Percentiles rank a stretch among this genome's conserved stretches.
phyloP scores from a whole-genome alignment of 2,888 invertebrate species.

The Diarsia brunnea region DNA sequence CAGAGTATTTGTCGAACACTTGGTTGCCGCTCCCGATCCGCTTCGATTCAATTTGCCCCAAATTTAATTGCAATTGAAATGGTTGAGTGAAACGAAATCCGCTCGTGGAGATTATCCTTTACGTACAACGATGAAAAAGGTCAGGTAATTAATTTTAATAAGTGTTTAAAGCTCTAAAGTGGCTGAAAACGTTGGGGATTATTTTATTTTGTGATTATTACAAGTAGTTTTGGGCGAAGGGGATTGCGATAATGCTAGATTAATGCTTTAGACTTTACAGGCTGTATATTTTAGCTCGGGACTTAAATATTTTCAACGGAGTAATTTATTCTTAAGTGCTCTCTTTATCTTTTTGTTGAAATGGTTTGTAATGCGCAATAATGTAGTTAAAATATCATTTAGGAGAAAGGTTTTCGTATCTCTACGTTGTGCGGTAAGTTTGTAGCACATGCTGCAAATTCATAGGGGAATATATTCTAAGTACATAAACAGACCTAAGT shows the following conservation, averaged over 20 bases:
- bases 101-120: constrained; percentile 81
- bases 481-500: not conserved
- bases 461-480: not conserved
- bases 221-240: constrained; percentile 29
- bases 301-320: constrained; percentile 28
- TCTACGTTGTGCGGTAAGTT: not conserved
- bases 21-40: constrained; percentile 81
- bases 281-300: constrained; percentile 26
- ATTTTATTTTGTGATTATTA: constrained; percentile 46
- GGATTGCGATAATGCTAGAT: constrained; percentile 29
- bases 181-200: constrained; percentile 45
- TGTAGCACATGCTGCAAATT: constrained; percentile 2
- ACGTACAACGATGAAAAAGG: constrained; percentile 64
- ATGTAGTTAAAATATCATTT: constrained; percentile 20
- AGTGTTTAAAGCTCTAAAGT: constrained; percentile 50
- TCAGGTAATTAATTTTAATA: constrained; percentile 67
- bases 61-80: constrained; percentile 89
- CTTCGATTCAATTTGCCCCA: constrained; percentile 86
- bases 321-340: constrained; percentile 28
- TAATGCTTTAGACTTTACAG: constrained; percentile 13
- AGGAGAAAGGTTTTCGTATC: constrained; percentile 7
- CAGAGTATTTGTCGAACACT: constrained; percentile 89
- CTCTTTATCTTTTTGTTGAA: constrained; percentile 23
- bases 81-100: constrained; percentile 82
- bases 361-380: constrained; percentile 17